Conservation (phyloP, 2,797 vertebrate genomes). For the Spinus pinus region DNA sequence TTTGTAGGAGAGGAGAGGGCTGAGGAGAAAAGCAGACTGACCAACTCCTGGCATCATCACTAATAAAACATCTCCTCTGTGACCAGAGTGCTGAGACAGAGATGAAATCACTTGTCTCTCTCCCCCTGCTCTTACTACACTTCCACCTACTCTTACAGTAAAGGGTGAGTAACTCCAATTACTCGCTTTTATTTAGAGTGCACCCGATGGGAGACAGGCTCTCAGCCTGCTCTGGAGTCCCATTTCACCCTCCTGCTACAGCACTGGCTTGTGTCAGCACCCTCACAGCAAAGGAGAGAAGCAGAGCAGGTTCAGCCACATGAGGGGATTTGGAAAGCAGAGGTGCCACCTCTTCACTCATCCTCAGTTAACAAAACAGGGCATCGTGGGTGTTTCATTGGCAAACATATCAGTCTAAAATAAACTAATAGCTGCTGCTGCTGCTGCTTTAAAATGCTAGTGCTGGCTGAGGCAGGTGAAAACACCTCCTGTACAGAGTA, state of each 20-base stretch:
- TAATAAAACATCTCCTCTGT: background rate
- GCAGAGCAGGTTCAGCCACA: slow-evolving; percentile 13
- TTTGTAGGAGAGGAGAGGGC: background rate
- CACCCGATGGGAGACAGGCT: background rate
- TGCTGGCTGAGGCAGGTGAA: background rate
- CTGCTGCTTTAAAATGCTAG: background rate
- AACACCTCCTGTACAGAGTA: background rate
- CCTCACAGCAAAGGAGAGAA: background rate
- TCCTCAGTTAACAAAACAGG: slow-evolving; percentile 5
- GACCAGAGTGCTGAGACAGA: background rate
- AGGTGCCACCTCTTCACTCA: background rate
- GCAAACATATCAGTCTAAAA: slow-evolving; percentile 66
- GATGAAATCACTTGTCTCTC: background rate
- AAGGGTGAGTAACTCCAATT: slow-evolving; percentile 4
- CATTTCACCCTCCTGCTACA: background rate
- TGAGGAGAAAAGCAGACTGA: background rate
- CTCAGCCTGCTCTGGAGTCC: background rate
- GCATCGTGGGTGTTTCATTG: slow-evolving; percentile 48
- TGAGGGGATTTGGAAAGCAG: background rate
- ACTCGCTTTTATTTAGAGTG: background rate
- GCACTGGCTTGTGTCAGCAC: background rate
- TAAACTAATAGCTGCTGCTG: background rate
- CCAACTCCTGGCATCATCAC: background rate
- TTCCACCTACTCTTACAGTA: slow-evolving; percentile 12
- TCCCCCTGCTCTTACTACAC: background rate